Base-by-base conservation (phyloP, 2,888 invertebrate species). In the Alcis repandata region DNA sequence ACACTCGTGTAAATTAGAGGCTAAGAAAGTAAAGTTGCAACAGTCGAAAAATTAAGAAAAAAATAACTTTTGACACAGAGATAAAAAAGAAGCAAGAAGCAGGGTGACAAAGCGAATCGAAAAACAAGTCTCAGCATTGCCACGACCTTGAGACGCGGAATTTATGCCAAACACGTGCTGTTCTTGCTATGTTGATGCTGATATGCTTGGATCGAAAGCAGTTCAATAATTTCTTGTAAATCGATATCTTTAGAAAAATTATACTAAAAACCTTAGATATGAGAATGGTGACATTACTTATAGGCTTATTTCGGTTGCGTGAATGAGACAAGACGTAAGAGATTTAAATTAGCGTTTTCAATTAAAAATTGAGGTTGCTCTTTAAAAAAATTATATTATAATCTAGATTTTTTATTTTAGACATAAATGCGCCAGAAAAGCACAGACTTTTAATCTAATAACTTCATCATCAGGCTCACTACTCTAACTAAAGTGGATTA, bases 91-190 rank as follows among this genome's bases (percentile, higher is more conserved):
- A 52, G 38, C 41, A 27, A 57, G 22, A 15, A 8, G 59, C 46
- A 54, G 56, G 36, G 60, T 45, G 38, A 58, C 53, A 65, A 46
- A 59, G 54, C 51, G 43, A 49, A 36, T 20, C 56, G 36, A 51
- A 59, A 27, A 69, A 62, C 58, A 45, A 49, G 53, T 69, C 51
- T 56, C 19, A 49, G 48, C 20, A 36, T 8, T 52, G 56, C 41
- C 56, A 41, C 65, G 71, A 77, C 86, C 85, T 87, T 86, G 85
- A 49, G 63, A 36, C 65, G 65, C 52, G 70, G 74, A 80, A 82
- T 85, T 80, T 85, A 85, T 85, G 82, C 83, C 77, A 74, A 78
- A 81, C 86, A 84, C 87, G 84, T 86, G 85, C 63, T 71, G 67
- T 74, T 70, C 54, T 53, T 68, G 70, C 66, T 73, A 49, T 73